phyloP scores from a whole-genome alignment of 1,140 invertebrate species.

The Stenopsyche tienmushanensis region DNA sequence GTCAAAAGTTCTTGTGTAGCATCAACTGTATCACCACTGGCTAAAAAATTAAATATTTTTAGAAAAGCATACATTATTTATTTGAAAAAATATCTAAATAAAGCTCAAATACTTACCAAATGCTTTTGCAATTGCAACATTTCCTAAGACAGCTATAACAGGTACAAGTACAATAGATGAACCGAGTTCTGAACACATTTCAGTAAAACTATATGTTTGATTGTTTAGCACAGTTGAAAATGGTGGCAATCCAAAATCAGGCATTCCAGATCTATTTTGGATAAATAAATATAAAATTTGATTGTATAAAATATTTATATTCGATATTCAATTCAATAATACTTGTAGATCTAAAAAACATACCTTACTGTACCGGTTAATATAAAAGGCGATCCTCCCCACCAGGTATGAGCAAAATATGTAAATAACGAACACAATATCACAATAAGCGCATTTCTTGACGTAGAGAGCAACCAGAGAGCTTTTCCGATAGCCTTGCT shows the following conservation, averaged over 20 bases:
- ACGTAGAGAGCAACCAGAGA: constrained; percentile 74
- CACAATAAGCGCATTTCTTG: constrained; percentile 79
- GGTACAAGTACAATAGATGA: constrained; percentile 76
- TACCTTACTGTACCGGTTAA: constrained; percentile 54
- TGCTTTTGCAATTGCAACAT: constrained; percentile 84
- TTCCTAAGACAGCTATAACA: constrained; percentile 79
- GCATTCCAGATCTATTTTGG: constrained; percentile 66
- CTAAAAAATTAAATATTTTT: constrained; percentile 48
- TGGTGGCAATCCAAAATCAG: constrained; percentile 61
- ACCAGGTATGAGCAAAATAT: constrained; percentile 48
- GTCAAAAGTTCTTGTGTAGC: constrained; percentile 84
- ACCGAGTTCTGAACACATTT: constrained; percentile 71
- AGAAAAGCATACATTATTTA: background rate
- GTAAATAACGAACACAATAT: constrained; percentile 68
- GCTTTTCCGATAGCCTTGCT: constrained; percentile 60
- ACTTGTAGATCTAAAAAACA: background rate
- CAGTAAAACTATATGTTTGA: constrained; percentile 61
- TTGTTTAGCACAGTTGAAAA: constrained; percentile 63
- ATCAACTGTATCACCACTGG: constrained; percentile 74
- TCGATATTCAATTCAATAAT: background rate
- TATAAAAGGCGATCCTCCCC: constrained; percentile 48
- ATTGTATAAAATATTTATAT: background rate
- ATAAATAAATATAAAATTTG: background rate
- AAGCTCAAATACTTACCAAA: constrained; percentile 61
- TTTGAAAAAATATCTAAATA: background rate